Evolutionary conservation across 2,113 vertebrate species (phyloP).

Genomic region (Uropsilus gracilis): DNA sequence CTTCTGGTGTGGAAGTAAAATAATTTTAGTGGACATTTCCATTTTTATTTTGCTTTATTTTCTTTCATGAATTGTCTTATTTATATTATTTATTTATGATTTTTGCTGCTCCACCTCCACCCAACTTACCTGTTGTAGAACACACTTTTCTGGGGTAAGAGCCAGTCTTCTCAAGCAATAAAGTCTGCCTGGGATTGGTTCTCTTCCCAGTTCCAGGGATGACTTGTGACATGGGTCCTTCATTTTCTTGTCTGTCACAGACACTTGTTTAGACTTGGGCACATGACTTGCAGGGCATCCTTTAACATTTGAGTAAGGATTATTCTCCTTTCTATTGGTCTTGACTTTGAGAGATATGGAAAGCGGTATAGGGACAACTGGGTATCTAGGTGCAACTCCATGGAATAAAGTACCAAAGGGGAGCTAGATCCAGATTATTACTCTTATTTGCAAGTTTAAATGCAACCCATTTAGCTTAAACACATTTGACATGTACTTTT

Average conservation of each 20-base stretch:
- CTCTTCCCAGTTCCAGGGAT: not conserved
- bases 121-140: not conserved
- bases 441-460: not conserved
- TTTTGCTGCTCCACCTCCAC: not conserved
- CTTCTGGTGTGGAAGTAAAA: not conserved
- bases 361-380: not conserved
- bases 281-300: not conserved
- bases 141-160: not conserved
- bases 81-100: not conserved
- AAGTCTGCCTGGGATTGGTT: not conserved
- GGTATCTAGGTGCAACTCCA: not conserved
- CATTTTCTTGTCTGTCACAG: not conserved
- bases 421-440: not conserved
- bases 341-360: not conserved
- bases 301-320: not conserved
- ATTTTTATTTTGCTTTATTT: not conserved
- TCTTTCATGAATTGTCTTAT: not conserved
- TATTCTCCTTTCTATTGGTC: not conserved
- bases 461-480: not conserved
- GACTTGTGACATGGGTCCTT: not conserved
- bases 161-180: not conserved
- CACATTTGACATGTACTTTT: not conserved
- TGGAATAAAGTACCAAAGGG: fast-evolving
- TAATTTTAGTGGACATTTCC: not conserved
- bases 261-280: not conserved